phyloP scores from a whole-genome alignment of 2,888 invertebrate species.

The Patella ulyssiponensis region DNA sequence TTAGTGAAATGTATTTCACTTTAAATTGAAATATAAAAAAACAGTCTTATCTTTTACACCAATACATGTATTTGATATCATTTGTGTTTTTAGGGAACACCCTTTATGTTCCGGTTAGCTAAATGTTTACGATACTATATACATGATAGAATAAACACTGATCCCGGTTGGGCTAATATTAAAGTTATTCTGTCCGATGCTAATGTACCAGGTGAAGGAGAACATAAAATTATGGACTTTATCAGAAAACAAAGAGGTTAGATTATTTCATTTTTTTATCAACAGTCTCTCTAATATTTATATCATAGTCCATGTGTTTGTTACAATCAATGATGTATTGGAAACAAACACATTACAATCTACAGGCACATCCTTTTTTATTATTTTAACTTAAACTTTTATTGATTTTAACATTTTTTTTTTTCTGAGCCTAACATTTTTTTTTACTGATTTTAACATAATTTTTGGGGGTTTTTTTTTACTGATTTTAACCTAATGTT shows the following conservation, averaged over 20 bases:
- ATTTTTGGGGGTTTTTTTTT: too few relatives aligned
- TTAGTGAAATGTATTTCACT: too few relatives aligned
- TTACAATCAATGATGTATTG: not conserved
- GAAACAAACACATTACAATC: not conserved
- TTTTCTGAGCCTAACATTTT: too few relatives aligned
- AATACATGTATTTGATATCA: too few relatives aligned
- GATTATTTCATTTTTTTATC: not conserved
- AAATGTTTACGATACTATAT: constrained; percentile 85
- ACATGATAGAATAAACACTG: constrained; percentile 90
- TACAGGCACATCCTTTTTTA: not conserved
- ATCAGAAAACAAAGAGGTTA: constrained; percentile 92
- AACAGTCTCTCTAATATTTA: not conserved
- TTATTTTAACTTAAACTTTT: not conserved
- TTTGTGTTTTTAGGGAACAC: constrained; percentile 81
- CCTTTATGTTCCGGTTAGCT: constrained; percentile 93
- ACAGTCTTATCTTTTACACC: too few relatives aligned
- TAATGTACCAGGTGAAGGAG: constrained; percentile 84
- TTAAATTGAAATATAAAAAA: too few relatives aligned
- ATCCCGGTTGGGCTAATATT: constrained; percentile 94
- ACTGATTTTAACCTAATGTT: too few relatives aligned
- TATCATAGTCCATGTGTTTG: not conserved
- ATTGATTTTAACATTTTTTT: too few relatives aligned
- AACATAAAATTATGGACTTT: constrained; percentile 99
- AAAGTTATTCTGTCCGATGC: constrained; percentile 97
- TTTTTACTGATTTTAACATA: too few relatives aligned